Evolutionary conservation across 2,797 vertebrate genomes (phyloP).

Genomic region (Sebastes minor): DNA sequence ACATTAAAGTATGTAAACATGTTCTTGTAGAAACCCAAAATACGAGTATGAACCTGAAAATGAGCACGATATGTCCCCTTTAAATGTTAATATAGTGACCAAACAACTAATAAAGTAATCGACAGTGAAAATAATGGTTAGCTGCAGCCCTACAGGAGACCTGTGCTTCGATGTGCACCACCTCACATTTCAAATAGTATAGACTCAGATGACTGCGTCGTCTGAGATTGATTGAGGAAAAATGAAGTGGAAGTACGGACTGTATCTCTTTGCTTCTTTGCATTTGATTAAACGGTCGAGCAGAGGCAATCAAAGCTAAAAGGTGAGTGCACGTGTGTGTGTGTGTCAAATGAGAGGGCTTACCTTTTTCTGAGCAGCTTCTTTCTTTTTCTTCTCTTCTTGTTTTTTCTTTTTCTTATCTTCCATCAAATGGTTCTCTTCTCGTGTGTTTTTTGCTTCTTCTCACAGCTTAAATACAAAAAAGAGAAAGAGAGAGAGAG

Average conservation of each 20-base stretch:
- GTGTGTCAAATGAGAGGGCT: neutral
- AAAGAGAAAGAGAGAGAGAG: constrained; percentile 12
- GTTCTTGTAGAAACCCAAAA: too few species aligned
- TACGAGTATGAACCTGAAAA: too few species aligned
- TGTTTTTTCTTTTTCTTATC: constrained; percentile 99
- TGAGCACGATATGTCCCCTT: too few species aligned
- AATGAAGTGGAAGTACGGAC: constrained; percentile 3
- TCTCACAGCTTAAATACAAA: constrained; percentile 81
- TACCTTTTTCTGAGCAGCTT: constrained; percentile 97
- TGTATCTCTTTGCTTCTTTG: too few species aligned
- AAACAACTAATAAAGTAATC: too few species aligned
- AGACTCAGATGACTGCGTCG: neutral
- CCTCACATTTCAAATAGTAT: neutral
- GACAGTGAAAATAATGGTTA: too few species aligned
- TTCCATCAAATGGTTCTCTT: constrained; percentile 99
- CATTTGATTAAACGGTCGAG: neutral
- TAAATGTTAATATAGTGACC: too few species aligned
- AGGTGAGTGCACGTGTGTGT: neutral
- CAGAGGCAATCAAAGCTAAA: neutral
- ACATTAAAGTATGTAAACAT: too few species aligned
- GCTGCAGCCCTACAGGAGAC: neutral
- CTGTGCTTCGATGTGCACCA: neutral
- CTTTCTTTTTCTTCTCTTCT: constrained; percentile 99
- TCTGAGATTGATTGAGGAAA: neutral
- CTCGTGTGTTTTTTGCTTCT: constrained; percentile 88